Evolutionary conservation across 2,888 invertebrate species (phyloP).

Genomic region (Eubasilissa splendida): DNA sequence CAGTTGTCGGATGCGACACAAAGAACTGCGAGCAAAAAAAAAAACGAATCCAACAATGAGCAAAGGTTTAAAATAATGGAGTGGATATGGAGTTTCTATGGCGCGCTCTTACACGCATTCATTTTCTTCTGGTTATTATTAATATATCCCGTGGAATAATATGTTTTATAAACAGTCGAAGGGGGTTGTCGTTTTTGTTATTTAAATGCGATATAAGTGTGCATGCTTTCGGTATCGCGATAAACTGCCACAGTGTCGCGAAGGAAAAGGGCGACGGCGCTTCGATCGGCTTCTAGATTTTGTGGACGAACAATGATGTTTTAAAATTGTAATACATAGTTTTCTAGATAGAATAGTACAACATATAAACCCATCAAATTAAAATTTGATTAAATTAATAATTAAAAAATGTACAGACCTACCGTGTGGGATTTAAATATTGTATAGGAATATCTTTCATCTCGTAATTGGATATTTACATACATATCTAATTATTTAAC

Average conservation of each 20-base stretch:
- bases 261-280: neutral
- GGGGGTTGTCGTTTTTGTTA: conserved; percentile 51
- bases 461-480: conserved; percentile 34
- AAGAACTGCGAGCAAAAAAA: conserved; percentile 26
- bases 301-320: too few relatives aligned
- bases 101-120: conserved; percentile 30
- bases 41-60: conserved; percentile 43
- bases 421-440: too few relatives aligned
- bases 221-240: conserved; percentile 50
- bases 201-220: conserved; percentile 53
- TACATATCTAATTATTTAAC: conserved; percentile 2
- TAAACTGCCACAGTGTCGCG: conserved; percentile 47
- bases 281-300: too few relatives aligned
- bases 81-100: conserved; percentile 41
- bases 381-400: too few relatives aligned
- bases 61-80: conserved; percentile 50
- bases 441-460: too few relatives aligned
- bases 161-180: conserved; percentile 10
- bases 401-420: too few relatives aligned
- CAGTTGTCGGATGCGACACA: conserved; percentile 38
- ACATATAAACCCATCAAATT: too few relatives aligned
- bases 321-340: too few relatives aligned
- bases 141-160: conserved; percentile 31
- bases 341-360: too few relatives aligned
- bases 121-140: conserved; percentile 51